Evolutionary conservation across 2,113 vertebrate species (phyloP), one percentile per base, ranked within the genome.

Genomic region (Prietella phreatophila): DNA sequence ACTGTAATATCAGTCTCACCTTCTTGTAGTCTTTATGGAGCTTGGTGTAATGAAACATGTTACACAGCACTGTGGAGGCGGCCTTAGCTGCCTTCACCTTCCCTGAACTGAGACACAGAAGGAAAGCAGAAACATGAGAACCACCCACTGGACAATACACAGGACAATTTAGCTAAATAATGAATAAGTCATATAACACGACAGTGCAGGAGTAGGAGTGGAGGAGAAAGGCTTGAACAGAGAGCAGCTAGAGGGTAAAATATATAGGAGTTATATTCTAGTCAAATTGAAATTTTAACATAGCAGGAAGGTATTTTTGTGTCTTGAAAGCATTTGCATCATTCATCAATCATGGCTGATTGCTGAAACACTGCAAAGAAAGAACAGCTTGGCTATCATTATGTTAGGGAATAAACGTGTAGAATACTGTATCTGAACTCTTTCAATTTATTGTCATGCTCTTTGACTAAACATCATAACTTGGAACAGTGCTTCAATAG

Each of bases 1-100:
- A 36, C 39, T 33, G 8, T 19, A 33, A 30, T 5, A 22, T 25
- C 56, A 61, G 1, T 82, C 96, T 0, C 91, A 99, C 98, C 95
- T 95, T 94, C 91, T 97, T 97, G 95, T 96, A 99, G 92, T 99
- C 97, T 80, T 94, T 97, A 94, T 99, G 97, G 61, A 99, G 96
- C 91, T 98, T 99, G 93, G 60, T 96, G 94, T 99, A 99, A 84
- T 97, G 97, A 95, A 97, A 99, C 96, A 99, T 97, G 93, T 99
- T 99, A 91, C 94, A 95, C 92, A 99, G 93, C 86, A 99, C 97
- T 25, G 97, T 99, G 65, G 97, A 95, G 0, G 97, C 97, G 0
- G 98, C 97, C 60, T 96, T 94, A 61, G 97, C 96, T 22, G 97
- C 96, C 92, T 97, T 99, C 83, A 97, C 94, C 0, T 95, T 96